Evolutionary conservation across 2,797 vertebrate species (phyloP).

Genomic region (Gymnoscopelus braueri): DNA sequence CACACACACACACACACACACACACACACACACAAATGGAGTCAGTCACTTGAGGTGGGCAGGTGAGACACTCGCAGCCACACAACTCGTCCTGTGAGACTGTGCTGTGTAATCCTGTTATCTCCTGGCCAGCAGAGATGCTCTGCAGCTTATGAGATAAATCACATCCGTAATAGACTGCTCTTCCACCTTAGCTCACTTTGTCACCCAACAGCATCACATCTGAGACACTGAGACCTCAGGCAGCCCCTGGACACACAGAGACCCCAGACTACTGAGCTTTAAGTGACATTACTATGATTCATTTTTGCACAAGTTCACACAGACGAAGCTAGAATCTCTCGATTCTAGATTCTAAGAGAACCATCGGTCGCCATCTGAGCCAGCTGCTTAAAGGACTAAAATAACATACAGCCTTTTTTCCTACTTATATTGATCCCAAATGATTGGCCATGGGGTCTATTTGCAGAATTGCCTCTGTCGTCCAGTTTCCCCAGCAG

Average conservation of each 20-base stretch:
- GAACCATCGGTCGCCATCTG: neutral
- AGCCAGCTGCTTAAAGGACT: neutral
- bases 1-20: too few relatives aligned
- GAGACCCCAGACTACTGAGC: neutral
- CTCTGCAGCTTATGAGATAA: conserved; percentile 19
- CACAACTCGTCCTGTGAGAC: neutral
- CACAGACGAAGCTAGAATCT: too few relatives aligned
- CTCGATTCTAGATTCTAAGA: too few relatives aligned
- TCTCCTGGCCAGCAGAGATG: neutral
- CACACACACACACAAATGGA: neutral
- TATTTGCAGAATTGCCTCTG: too few relatives aligned
- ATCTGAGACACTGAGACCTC: neutral
- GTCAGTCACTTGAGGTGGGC: neutral
- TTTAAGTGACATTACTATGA: neutral
- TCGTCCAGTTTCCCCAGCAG: too few relatives aligned
- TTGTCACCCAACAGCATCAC: neutral
- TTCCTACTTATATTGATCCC: too few relatives aligned
- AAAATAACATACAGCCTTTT: too few relatives aligned
- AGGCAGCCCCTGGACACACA: neutral
- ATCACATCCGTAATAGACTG: conserved; percentile 15
- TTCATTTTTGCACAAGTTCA: too few relatives aligned
- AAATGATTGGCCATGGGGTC: too few relatives aligned
- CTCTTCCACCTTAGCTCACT: conserved; percentile 6
- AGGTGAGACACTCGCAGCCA: neutral
- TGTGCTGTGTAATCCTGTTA: conserved; percentile 7